Conservation (phyloP, 2,113 vertebrate species). For the Furnarius figulus region DNA sequence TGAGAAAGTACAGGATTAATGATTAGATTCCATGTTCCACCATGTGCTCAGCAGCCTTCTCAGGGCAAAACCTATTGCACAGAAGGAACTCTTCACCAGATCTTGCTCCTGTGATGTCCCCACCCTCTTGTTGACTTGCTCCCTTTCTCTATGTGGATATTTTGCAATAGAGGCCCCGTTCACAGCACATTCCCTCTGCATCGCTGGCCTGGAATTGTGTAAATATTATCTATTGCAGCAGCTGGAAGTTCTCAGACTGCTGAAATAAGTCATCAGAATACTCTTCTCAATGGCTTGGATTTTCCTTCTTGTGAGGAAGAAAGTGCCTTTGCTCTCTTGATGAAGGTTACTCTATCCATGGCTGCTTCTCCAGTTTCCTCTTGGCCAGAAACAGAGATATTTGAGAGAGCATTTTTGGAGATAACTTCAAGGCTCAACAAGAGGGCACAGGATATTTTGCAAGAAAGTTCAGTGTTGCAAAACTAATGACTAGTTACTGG, state of each 20-base stretch:
- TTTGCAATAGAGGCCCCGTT: constrained; percentile 12
- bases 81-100: not conserved
- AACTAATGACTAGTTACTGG: not conserved
- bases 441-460: not conserved
- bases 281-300: not conserved
- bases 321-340: not conserved
- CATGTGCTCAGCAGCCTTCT: not conserved
- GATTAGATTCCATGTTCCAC: not conserved
- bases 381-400: not conserved
- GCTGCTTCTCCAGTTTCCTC: not conserved
- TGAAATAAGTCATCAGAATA: not conserved
- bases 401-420: not conserved
- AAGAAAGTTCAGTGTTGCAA: constrained; percentile 7
- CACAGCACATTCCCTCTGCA: not conserved
- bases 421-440: not conserved
- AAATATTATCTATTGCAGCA: not conserved
- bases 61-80: not conserved
- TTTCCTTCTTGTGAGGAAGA: not conserved
- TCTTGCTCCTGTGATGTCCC: not conserved
- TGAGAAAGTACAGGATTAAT: not conserved
- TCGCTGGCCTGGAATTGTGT: not conserved
- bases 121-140: not conserved
- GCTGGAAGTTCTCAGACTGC: not conserved
- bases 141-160: constrained; percentile 14
- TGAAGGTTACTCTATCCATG: not conserved